Percentiles rank a stretch among this genome's conserved stretches.
phyloP scores from a whole-genome alignment of 1,140 invertebrate genomes.

The Plodia interpunctella region DNA sequence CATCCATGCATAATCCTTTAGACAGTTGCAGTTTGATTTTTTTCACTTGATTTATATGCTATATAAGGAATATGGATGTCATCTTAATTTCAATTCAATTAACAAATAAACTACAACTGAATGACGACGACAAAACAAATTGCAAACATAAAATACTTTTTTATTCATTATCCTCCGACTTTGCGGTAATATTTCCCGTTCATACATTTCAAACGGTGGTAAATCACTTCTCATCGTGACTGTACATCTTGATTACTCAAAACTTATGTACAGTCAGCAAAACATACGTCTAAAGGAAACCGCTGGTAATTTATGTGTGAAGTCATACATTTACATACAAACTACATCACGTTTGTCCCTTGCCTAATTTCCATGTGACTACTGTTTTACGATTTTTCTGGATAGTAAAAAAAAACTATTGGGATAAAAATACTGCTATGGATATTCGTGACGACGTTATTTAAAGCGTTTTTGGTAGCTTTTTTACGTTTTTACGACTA shows the following conservation, averaged over 20 bases:
- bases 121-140: neutral
- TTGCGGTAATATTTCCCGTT: neutral
- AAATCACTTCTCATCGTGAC: constrained; percentile 3
- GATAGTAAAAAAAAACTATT: constrained; percentile 4
- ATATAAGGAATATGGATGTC: too few relatives aligned
- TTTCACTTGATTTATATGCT: too few relatives aligned
- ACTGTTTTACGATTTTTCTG: constrained; percentile 23
- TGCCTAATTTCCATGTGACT: constrained; percentile 30
- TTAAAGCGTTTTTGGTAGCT: neutral
- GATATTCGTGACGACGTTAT: neutral
- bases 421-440: neutral
- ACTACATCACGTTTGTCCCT: constrained; percentile 19
- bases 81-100: too few relatives aligned
- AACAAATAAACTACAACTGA: too few relatives aligned
- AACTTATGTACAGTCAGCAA: constrained; percentile 2
- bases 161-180: neutral
- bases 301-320: constrained; percentile 35
- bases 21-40: too few relatives aligned
- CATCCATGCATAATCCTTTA: too few relatives aligned
- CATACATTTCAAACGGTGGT: constrained; percentile 1
- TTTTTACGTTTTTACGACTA: neutral
- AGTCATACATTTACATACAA: constrained; percentile 30
- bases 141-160: neutral
- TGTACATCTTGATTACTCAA: constrained; percentile 5
- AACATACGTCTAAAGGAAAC: constrained; percentile 18